A percentile compares a stretch with the other conserved stretches of the same genome.
phyloP scores from a whole-genome alignment of 2,888 invertebrate genomes.

The Lasioglossum oenotherae region DNA sequence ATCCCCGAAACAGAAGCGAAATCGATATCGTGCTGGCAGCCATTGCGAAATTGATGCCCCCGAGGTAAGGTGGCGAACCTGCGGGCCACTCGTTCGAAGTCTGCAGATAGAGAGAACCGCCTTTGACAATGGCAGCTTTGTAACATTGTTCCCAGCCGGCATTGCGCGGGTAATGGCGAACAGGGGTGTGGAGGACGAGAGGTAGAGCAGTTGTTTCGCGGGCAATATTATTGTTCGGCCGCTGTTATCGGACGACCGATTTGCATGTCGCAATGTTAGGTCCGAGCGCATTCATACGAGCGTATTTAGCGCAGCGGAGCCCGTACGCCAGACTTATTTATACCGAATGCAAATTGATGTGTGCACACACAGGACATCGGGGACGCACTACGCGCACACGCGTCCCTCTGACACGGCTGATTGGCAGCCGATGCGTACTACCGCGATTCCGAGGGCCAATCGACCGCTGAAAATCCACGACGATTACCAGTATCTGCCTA shows the following conservation, averaged over 20 bases:
- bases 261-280: constrained; percentile 47
- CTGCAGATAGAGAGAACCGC: background rate
- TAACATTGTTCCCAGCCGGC: background rate
- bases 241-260: constrained; percentile 49
- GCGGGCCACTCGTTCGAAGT: background rate
- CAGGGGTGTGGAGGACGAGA: background rate
- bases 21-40: background rate
- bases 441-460: constrained; percentile 25
- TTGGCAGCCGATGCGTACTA: constrained; percentile 39
- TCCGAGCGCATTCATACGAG: constrained; percentile 39
- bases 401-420: constrained; percentile 18
- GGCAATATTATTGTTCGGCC: constrained; percentile 45
- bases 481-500: constrained; percentile 32
- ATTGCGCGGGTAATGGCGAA: constrained; percentile 5
- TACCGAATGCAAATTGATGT: constrained; percentile 64
- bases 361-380: constrained; percentile 40
- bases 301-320: constrained; percentile 35
- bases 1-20: background rate
- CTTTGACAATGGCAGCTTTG: background rate
- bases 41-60: background rate
- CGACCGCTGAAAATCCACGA: constrained; percentile 42
- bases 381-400: constrained; percentile 4
- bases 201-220: constrained; percentile 5
- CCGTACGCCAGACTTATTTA: constrained; percentile 57
- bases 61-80: background rate